phyloP scores from a whole-genome alignment of 2,888 invertebrate species.

The Arenicola marina region DNA sequence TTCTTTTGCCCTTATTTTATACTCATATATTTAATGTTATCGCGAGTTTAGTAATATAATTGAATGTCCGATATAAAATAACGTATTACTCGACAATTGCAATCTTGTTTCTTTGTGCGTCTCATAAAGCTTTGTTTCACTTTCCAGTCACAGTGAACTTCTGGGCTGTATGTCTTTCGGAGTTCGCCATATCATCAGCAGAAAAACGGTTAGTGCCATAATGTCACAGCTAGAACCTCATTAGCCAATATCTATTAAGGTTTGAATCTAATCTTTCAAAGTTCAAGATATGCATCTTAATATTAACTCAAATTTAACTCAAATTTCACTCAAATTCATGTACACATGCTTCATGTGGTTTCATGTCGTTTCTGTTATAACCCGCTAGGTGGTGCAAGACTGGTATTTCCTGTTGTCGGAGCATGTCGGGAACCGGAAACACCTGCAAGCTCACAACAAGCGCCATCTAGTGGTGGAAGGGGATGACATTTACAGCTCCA shows the following conservation, averaged over 20 bases:
- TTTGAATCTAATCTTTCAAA: not conserved
- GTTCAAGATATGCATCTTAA: no score
- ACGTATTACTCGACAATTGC: no score
- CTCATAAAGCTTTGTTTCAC: not conserved
- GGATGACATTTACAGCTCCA: no score
- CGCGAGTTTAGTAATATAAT: no score
- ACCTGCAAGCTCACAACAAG: conserved; percentile 10
- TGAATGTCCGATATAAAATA: no score
- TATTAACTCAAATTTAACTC: no score
- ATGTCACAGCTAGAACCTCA: not conserved
- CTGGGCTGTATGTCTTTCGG: conserved; percentile 16
- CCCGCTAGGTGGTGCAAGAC: conserved; percentile 8
- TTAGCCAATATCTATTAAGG: not conserved
- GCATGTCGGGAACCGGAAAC: conserved; percentile 9
- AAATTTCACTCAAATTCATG: no score
- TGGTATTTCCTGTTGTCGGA: conserved; percentile 17
- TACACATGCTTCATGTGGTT: no score
- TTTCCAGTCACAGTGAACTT: conserved; percentile 9
- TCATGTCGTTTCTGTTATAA: not conserved
- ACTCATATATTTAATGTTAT: no score
- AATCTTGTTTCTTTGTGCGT: no score
- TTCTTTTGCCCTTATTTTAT: no score
- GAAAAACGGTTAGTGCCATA: conserved; percentile 5
- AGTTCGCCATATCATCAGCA: conserved; percentile 8
- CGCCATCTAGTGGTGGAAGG: conserved; percentile 1